Evolutionary conservation across 2,113 vertebrate genomes (phyloP).

Genomic region (Stigmatopora argus): DNA sequence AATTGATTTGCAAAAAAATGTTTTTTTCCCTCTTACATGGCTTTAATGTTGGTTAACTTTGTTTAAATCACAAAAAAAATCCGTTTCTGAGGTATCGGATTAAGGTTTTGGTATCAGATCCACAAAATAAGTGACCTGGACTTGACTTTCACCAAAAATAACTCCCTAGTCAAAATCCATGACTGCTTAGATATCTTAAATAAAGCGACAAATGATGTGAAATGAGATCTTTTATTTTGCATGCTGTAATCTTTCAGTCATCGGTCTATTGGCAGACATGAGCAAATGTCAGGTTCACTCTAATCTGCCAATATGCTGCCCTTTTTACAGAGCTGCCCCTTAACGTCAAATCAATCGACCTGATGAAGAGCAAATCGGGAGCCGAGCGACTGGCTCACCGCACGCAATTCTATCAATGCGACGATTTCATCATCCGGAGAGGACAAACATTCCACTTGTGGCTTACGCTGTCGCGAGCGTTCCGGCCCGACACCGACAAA

Average conservation of each 20-base stretch:
- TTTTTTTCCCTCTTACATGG: too few species aligned
- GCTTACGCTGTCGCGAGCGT: constrained; percentile 70
- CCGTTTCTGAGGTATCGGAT: too few species aligned
- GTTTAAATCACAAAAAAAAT: too few species aligned
- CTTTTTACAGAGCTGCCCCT: constrained; percentile 66
- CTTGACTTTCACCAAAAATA: too few species aligned
- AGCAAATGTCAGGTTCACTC: not conserved
- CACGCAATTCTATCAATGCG: constrained; percentile 72
- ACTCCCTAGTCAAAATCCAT: not conserved
- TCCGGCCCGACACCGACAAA: constrained; percentile 59
- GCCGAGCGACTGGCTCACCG: constrained; percentile 72
- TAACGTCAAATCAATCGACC: constrained; percentile 67
- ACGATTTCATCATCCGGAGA: constrained; percentile 74
- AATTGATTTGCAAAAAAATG: too few species aligned
- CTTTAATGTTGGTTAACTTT: too few species aligned
- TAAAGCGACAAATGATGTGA: not conserved
- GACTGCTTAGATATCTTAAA: not conserved
- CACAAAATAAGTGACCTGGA: too few species aligned
- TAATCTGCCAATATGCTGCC: not conserved
- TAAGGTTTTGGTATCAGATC: too few species aligned
- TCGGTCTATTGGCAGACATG: too few species aligned
- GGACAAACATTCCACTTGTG: constrained; percentile 77
- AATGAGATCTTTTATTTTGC: not conserved
- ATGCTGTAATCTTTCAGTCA: not conserved
- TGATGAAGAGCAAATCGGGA: constrained; percentile 65